Conservation (phyloP, 2,888 invertebrate genomes). For the Drosophila tripunctata region DNA sequence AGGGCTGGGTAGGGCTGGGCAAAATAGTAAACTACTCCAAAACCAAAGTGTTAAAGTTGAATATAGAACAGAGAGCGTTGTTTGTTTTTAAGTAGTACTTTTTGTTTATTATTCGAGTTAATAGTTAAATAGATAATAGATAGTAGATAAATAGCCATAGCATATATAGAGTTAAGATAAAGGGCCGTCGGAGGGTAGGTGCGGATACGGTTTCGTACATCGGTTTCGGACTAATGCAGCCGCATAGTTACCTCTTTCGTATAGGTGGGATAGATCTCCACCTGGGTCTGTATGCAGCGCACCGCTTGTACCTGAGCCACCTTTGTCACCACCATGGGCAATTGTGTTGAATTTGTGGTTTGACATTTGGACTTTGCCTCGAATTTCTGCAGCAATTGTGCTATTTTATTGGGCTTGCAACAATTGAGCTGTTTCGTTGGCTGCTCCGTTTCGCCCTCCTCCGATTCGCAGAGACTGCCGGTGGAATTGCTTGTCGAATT, state of each 20-base stretch:
- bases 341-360: slow-evolving; percentile 2
- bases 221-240: slow-evolving; percentile 65
- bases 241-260: slow-evolving; percentile 84
- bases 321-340: slow-evolving; percentile 49
- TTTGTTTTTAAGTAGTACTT: slow-evolving; percentile 14
- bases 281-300: slow-evolving; percentile 81
- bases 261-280: slow-evolving; percentile 84
- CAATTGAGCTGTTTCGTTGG: slow-evolving; percentile 21
- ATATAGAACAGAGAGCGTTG: slow-evolving; percentile 11
- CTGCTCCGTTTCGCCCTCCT: slow-evolving; percentile 46
- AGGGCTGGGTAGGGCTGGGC: slow-evolving; percentile 10
- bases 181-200: neutral
- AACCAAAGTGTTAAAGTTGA: slow-evolving; percentile 52
- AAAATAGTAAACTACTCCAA: slow-evolving; percentile 29
- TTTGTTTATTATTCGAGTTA: slow-evolving; percentile 65
- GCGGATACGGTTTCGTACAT: neutral
- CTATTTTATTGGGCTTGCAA: slow-evolving; percentile 76
- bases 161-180: slow-evolving; percentile 6
- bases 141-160: slow-evolving; percentile 38
- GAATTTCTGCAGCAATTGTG: slow-evolving; percentile 81
- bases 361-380: slow-evolving; percentile 63
- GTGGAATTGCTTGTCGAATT: slow-evolving; percentile 56
- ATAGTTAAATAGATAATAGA: slow-evolving; percentile 51
- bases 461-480: slow-evolving; percentile 68
- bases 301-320: slow-evolving; percentile 81